phyloP scores from a whole-genome alignment of 2,888 invertebrate genomes.

The Papilio protenor region DNA sequence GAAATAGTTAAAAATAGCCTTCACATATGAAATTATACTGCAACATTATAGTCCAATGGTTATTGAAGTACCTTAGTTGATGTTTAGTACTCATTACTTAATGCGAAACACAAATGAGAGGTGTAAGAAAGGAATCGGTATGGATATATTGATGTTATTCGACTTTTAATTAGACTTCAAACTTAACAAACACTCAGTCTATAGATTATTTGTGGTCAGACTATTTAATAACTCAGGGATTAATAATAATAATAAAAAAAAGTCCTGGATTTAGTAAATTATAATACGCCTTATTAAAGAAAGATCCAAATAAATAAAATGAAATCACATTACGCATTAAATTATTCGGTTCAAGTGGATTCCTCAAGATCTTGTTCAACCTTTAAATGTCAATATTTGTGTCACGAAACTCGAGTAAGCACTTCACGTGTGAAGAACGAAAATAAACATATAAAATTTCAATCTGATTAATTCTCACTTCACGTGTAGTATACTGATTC shows the following conservation, averaged over 20 bases:
- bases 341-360: constrained; percentile 24
- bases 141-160: too few species aligned
- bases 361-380: constrained; percentile 22
- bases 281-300: neutral
- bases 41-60: too few species aligned
- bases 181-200: too few species aligned
- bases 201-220: too few species aligned
- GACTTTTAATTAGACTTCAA: too few species aligned
- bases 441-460: constrained; percentile 29
- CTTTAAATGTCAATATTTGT: constrained; percentile 28
- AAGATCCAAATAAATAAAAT: neutral
- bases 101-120: too few species aligned
- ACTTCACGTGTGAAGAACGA: constrained; percentile 12
- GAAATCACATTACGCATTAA: constrained; percentile 24
- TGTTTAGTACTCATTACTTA: too few species aligned
- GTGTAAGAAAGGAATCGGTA: too few species aligned
- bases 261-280: neutral
- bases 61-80: too few species aligned
- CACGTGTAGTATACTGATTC: neutral
- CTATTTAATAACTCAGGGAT: too few species aligned
- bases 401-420: constrained; percentile 17
- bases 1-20: neutral
- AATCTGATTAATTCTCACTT: constrained; percentile 12
- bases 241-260: too few species aligned
- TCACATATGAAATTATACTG: too few species aligned